phyloP scores from a whole-genome alignment of 2,888 invertebrate species.

The Electrophaes corylata region DNA sequence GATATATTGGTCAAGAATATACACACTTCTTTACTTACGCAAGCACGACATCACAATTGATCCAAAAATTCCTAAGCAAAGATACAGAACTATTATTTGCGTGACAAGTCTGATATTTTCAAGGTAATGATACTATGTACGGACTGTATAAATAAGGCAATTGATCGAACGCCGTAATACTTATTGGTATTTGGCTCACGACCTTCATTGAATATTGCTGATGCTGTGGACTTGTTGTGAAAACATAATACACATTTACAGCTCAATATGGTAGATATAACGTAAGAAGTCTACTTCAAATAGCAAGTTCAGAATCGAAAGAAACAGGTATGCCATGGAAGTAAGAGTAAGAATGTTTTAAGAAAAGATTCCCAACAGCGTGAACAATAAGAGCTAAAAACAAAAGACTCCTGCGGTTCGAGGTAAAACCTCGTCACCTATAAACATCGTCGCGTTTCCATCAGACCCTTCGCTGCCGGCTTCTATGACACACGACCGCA shows the following conservation, averaged over 20 bases:
- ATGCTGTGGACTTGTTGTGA: slow-evolving; percentile 6
- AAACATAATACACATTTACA: not conserved
- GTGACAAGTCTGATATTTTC: slow-evolving; percentile 14
- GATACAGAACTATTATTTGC: slow-evolving; percentile 13
- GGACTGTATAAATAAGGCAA: slow-evolving; percentile 25
- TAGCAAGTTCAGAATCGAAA: not conserved
- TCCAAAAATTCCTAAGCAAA: slow-evolving; percentile 1
- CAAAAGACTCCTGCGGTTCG: slow-evolving; percentile 45
- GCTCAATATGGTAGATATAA: not conserved
- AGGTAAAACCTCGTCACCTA: slow-evolving; percentile 66
- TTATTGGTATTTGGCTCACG: slow-evolving; percentile 45
- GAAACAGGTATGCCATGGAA: slow-evolving; percentile 1
- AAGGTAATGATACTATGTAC: slow-evolving; percentile 24
- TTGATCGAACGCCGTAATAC: slow-evolving; percentile 29
- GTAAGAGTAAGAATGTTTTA: slow-evolving; percentile 25
- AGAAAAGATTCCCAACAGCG: slow-evolving; percentile 30
- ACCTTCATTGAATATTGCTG: slow-evolving; percentile 35
- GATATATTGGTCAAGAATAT: too few species aligned
- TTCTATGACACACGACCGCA: slow-evolving; percentile 61
- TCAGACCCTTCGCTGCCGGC: slow-evolving; percentile 49
- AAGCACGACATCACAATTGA: not conserved
- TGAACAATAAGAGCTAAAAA: slow-evolving; percentile 44
- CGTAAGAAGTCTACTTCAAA: not conserved
- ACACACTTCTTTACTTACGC: too few species aligned
- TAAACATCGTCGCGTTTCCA: slow-evolving; percentile 60